phyloP scores from a whole-genome alignment of 2,113 vertebrate species.

The Rhea americana region DNA sequence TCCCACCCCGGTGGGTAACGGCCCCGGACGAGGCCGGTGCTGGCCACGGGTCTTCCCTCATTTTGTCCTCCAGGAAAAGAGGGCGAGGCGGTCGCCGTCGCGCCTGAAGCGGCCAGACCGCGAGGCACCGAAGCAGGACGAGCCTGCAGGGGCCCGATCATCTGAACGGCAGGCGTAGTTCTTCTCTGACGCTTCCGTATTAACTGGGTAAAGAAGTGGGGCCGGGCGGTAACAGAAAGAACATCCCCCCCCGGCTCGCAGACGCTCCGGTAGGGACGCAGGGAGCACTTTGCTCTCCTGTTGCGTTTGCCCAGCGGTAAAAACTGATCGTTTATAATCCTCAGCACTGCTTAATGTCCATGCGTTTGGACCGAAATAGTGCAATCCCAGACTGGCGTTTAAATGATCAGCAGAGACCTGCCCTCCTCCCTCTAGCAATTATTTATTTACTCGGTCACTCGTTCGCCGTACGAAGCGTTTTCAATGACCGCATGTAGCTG shows the following conservation, averaged over 20 bases:
- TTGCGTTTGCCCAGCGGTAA: neutral
- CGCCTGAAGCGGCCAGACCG: neutral
- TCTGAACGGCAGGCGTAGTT: fast-evolving
- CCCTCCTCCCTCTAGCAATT: neutral
- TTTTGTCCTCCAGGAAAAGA: neutral
- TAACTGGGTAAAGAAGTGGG: neutral
- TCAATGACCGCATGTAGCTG: neutral
- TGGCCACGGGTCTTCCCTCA: neutral
- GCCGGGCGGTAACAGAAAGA: neutral
- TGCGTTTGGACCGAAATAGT: slow-evolving; percentile 29
- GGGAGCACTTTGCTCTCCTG: neutral
- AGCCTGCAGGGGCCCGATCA: fast-evolving
- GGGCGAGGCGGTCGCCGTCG: fast-evolving
- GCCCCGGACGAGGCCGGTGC: neutral
- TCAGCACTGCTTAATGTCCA: slow-evolving; percentile 1
- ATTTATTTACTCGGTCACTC: slow-evolving; percentile 35
- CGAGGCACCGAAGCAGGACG: neutral
- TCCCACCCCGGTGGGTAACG: neutral
- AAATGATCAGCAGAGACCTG: slow-evolving; percentile 31
- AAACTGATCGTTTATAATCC: neutral
- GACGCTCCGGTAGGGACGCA: neutral
- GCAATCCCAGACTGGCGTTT: slow-evolving; percentile 10
- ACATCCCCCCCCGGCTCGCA: neutral
- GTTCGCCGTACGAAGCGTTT: neutral
- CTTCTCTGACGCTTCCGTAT: neutral